Base-by-base conservation (phyloP, 1,140 invertebrate genomes). In the Trichonephila clavipes region DNA sequence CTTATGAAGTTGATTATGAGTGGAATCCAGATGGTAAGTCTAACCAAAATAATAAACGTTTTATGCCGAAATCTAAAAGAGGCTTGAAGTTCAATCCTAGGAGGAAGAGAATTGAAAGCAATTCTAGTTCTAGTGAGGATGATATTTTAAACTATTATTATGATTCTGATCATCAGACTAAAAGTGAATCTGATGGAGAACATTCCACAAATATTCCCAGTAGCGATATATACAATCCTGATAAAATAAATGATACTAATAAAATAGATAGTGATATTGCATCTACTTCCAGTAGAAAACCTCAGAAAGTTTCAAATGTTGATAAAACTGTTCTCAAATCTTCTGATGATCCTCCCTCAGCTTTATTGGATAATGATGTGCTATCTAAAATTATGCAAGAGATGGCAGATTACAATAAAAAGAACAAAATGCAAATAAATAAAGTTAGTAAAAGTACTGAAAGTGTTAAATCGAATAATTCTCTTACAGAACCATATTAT, bases 1-100 rank as follows among this genome's bases (percentile, higher is more conserved):
- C 77, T 24, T 92, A 92, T 77, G 91, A 92, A 24, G 91, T 87
- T 40, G 91, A 92, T 87, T 6, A 59, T 6, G 91, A 92, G 10
- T 92, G 91, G 91, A 34, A 18, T 59, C 91, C 91, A 21, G 82
- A 62, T 59, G 12, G 21, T 5, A 24, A 64, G 16, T 62, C 10
- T 18, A 24, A 19, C 34, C 28, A 14, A 34, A 44, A 2, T 21
- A 59, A 77, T 19, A 83, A 44, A 28, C 34, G 19, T 58, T 21
- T 14, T 28, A 3, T 19, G 19, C 28, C 7, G 10, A 82, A n/a
- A 18, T 24, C 91, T 34, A 62, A 92, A 18, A 77, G 18, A 18
- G 72, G 72, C 14, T 24, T 92, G 19, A 66, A 83, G 24, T 12
- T 72, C 1, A 92, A 62, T 44, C 12, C 64, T 3, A 58, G 83